Base-by-base conservation (phyloP, 1,140 invertebrate species). In the Drosophila suzukii region DNA sequence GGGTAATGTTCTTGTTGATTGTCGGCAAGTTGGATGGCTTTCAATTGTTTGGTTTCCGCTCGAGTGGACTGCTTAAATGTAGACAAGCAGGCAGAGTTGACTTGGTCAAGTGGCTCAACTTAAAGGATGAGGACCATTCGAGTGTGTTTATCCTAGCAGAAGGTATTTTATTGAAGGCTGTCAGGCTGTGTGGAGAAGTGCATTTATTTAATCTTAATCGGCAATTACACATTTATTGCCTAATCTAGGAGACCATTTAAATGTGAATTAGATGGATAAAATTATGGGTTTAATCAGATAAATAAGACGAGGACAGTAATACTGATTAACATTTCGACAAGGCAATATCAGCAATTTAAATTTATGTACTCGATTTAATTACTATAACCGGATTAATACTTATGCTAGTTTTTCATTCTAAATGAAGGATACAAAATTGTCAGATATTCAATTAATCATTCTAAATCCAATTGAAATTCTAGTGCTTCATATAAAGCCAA, bases 11-110 rank as follows among this genome's bases (percentile, higher is more conserved):
- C 24, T 57, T 74, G 32, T 54, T 47, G 66, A 60, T 63, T 46
- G 61, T 17, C 39, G 20, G 61, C 39, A 65, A 65, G 60, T 63
- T 63, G 27, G 38, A 67, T 51, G 65, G 67, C 46, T 65, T 43
- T 71, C 44, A 75, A 75, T 75, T 70, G 72, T 55, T 54, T 70
- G 73, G 54, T 39, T 70, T 76, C 68, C 72, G 54, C 51, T 75
- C 11, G 61, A 75, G 46, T 61, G 56, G 51, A 27, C 50, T 57
- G 60, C 68, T 71, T 50, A 71, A 71, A 72, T 58, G 68, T 30
- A 24, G 51, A 34, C 51, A 43, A 58, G 51, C 7, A 51, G 46
- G 41, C 63, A 50, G 17, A 62, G 63, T 56, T 41, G 67, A 70
- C 43, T 46, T 38, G 50, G 66, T 38, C 38, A n/a, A 71, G 65